Percentiles rank a stretch among this genome's conserved stretches.
Evolutionary conservation across 2,888 invertebrate species (phyloP).

Genomic region (Ophioninae sp.): DNA sequence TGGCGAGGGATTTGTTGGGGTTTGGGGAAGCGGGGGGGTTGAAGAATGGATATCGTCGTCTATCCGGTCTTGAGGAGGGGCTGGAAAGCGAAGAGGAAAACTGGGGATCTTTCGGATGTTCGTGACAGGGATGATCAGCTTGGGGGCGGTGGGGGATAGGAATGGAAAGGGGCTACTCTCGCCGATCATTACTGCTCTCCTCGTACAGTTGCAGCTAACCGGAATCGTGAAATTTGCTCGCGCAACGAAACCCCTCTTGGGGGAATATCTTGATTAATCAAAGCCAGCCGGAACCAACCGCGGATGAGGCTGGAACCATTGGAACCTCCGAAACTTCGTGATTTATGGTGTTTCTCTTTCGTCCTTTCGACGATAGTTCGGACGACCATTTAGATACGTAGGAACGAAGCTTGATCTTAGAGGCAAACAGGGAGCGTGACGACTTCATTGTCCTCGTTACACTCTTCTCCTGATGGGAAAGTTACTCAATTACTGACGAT

Average conservation of each 20-base stretch:
- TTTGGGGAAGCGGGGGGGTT: not conserved
- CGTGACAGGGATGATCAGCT: slow-evolving; percentile 12
- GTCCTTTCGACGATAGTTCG: slow-evolving; percentile 5
- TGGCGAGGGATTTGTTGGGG: not conserved
- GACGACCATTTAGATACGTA: slow-evolving; percentile 16
- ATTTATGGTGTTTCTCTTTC: slow-evolving; percentile 50
- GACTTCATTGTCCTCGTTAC: not conserved
- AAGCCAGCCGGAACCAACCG: slow-evolving; percentile 35
- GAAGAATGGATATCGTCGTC: slow-evolving; percentile 42
- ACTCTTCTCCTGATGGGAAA: not conserved
- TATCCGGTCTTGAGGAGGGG: slow-evolving; percentile 21
- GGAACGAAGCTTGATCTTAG: slow-evolving; percentile 31
- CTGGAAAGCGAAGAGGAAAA: slow-evolving; percentile 10
- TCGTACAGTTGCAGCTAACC: slow-evolving; percentile 33
- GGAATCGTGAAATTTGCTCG: slow-evolving; percentile 57
- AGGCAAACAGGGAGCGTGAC: slow-evolving; percentile 19
- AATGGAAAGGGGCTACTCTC: slow-evolving; percentile 42
- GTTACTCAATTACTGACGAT: not conserved
- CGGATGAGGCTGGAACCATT: slow-evolving; percentile 28
- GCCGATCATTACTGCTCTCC: slow-evolving; percentile 55
- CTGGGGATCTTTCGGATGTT: not conserved
- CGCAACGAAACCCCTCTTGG: slow-evolving; percentile 45
- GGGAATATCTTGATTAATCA: slow-evolving; percentile 61
- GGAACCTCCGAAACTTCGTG: slow-evolving; percentile 50
- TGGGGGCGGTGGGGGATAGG: slow-evolving; percentile 26